Evolutionary conservation across 1,140 invertebrate species (phyloP), one percentile per base, ranked within the genome.

Genomic region (Thalassaphorura encarpata): DNA sequence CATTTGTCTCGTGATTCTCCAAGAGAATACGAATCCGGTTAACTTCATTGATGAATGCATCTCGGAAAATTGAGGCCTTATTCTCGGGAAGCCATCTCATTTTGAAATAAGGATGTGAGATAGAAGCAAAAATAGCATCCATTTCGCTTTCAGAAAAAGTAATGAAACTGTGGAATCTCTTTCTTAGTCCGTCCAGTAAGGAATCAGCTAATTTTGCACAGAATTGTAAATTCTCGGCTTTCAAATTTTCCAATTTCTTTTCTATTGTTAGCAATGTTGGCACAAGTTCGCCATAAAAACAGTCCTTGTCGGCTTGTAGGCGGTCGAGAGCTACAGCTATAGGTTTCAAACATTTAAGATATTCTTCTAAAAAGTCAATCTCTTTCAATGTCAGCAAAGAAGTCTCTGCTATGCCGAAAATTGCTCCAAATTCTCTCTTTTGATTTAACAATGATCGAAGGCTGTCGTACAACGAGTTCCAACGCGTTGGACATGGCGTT

Each of bases 391-490:
- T 13, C 4, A 55, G 23, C 8, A 3, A 13, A 23, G 53, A 11
- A 39, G 48, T 21, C 13, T 26, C 29, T 2, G 26, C 2, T 33
- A 6, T 16, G 11, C 48, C 24, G 24, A 15, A 55, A n/a, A 55
- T 31, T 33, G 4, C 27, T 3, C 33, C 24, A 5, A 55, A 24
- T 36, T 48, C n/a, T 18, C 8, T 11, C 40, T 53, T 29, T 23
- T n/a, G 16, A 23, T n/a, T 31, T 2, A 48, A 19, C 4, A 55
- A 19, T 3, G 11, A 16, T 4, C 2, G 5, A 18, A 55, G 3
- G 2, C 11, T 31, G 33, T 55, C 53, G 21, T 55, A 55, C 3
- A 55, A 24, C 11, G 53, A 55, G 48, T 55, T 46, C 53, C 53
- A 55, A 3, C 53, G 3, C 19, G 53, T 55, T 3, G 8, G 6